A percentile compares a stretch with the other conserved stretches of the same genome.
Evolutionary conservation across 2,113 vertebrate species (phyloP).

Genomic region (Ptilonorhynchus violaceus): DNA sequence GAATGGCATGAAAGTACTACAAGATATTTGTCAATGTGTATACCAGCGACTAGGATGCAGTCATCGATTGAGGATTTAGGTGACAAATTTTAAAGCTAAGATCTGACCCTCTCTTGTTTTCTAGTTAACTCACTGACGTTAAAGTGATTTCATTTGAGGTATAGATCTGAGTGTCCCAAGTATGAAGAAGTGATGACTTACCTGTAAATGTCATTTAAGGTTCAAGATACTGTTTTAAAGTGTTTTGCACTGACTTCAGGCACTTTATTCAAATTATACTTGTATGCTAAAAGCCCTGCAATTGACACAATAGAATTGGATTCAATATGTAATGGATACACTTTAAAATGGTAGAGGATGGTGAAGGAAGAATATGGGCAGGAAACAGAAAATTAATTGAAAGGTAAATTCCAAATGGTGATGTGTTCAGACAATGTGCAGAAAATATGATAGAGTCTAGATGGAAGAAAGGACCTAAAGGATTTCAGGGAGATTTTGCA

Average conservation of each 20-base stretch:
- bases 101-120: background rate
- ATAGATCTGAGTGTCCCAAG: background rate
- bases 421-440: background rate
- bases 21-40: background rate
- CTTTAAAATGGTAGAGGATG: slow-evolving; percentile 47
- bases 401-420: background rate
- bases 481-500: background rate
- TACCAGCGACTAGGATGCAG: background rate
- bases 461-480: background rate
- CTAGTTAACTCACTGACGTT: background rate
- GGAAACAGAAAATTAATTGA: slow-evolving; percentile 59
- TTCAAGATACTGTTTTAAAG: slow-evolving; percentile 28
- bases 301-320: slow-evolving; percentile 46
- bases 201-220: background rate
- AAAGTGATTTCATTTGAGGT: slow-evolving; percentile 13
- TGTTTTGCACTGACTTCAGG: background rate
- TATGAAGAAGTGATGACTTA: background rate
- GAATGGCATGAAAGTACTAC: slow-evolving; percentile 24
- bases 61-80: background rate
- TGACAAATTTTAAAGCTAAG: background rate
- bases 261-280: slow-evolving; percentile 53
- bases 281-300: slow-evolving; percentile 25
- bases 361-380: slow-evolving; percentile 39
- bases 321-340: slow-evolving; percentile 41
- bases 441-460: background rate